Evolutionary conservation across 2,888 invertebrate species (phyloP).

Genomic region (Leptinotarsa haldemani): DNA sequence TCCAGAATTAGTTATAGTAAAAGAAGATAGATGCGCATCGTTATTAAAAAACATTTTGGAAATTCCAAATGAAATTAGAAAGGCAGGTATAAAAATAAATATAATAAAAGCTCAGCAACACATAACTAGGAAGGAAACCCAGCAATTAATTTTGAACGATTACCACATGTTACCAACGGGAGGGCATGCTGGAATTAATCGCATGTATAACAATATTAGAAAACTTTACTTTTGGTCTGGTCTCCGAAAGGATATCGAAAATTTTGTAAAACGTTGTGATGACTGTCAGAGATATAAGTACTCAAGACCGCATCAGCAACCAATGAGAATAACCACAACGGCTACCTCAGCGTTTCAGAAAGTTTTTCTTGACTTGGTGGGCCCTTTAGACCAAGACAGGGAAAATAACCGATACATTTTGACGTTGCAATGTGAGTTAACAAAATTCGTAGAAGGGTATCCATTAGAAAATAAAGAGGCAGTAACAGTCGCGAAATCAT

Average conservation of each 20-base stretch:
- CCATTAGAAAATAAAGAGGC: no score
- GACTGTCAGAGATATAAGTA: slow-evolving; percentile 39
- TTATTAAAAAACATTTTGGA: slow-evolving; percentile 14
- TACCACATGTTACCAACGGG: slow-evolving; percentile 46
- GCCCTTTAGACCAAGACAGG: no score
- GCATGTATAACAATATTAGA: slow-evolving; percentile 36
- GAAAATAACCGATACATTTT: no score
- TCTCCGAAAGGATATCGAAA: slow-evolving; percentile 40
- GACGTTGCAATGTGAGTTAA: no score
- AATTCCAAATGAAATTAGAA: slow-evolving; percentile 21
- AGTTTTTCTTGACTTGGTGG: no score
- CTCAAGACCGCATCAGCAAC: slow-evolving; percentile 12
- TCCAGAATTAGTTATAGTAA: slow-evolving; percentile 12
- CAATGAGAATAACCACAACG: no score
- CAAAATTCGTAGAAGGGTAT: no score
- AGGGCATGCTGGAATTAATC: slow-evolving; percentile 35
- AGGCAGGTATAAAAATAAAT: slow-evolving; percentile 18
- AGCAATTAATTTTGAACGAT: slow-evolving; percentile 46
- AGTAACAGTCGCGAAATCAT: no score
- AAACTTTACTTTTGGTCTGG: slow-evolving; percentile 42
- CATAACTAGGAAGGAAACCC: not conserved
- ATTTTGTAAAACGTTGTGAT: slow-evolving; percentile 44
- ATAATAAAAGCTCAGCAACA: not conserved
- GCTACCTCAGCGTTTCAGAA: no score
- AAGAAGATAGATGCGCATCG: not conserved